Evolutionary conservation across 2,888 invertebrate species (phyloP), one percentile per base, ranked within the genome.

Genomic region (Alviniconcha strummeri): DNA sequence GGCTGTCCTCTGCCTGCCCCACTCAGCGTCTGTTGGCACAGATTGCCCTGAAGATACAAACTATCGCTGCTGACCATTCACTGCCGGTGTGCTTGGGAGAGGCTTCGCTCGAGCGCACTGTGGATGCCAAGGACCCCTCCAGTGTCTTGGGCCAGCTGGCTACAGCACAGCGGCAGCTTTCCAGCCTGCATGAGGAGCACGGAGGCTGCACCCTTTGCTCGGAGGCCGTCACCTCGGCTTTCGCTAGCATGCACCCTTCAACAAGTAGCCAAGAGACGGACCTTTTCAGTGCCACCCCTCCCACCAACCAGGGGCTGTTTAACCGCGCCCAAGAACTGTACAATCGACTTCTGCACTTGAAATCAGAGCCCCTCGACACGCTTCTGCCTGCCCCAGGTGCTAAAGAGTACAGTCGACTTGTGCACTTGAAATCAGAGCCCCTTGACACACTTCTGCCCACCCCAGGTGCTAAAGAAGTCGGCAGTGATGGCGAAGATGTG

Each of bases 271-370:
- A 11, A 17, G 64, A 78, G 60, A 36, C 78, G 13, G 64, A 3
- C 9, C 4, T 52, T 36, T 36, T 57, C n/a, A 17, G 15, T 17
- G 6, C n/a, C 69, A 6, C 15, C 13, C 57, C 78, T 36, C 57
- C 64, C 57, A 52, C 78, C 5, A 78, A 78, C n/a, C 78, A 78
- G 52, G 78, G 78, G 6, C 78, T 78, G 36, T 15, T 64, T 36
- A 78, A 78, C 64, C 60, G 78, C 5, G 78, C 78, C 52, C 78
- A 64, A 17, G 78, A 78, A 56, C 78, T 78, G 78, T 78, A 64
- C 64, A 78, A 78, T 52, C 9, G 19, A n/a, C 36, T 78, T 60
- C 57, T 60, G 19, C 9, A 6, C 52, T 17, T 78, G 64, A 78
- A 13, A 11, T 8, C 13, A 8, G 13, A 11, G 60, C 13, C 57